Conservation (phyloP, 2,888 invertebrate genomes). For the Machimus atricapillus region DNA sequence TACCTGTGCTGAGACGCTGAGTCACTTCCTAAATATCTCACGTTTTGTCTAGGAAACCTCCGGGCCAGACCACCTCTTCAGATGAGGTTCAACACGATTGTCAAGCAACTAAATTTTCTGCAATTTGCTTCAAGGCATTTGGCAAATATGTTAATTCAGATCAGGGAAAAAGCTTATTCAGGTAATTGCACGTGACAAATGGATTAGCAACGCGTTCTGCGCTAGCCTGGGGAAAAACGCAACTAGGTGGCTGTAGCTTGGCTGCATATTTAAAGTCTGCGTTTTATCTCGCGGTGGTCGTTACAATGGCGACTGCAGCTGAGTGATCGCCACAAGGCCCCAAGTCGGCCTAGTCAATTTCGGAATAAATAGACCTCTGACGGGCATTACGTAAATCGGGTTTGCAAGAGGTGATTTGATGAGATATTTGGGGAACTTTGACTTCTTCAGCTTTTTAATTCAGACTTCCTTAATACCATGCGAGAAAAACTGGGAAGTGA, state of each 20-base stretch:
- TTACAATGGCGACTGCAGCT: neutral
- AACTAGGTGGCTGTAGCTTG: neutral
- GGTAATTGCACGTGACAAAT: constrained; percentile 37
- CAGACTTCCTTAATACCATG: neutral
- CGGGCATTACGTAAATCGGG: neutral
- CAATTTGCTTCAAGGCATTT: neutral
- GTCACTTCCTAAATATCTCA: constrained; percentile 26
- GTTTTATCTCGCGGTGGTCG: neutral
- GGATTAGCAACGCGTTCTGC: neutral
- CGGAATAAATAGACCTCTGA: constrained; percentile 14
- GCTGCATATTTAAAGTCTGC: neutral
- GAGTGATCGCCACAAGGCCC: neutral
- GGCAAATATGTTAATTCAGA: constrained; percentile 24
- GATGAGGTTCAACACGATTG: neutral
- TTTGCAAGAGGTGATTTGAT: neutral
- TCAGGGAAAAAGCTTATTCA: neutral
- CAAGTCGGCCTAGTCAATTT: neutral
- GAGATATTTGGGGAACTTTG: neutral
- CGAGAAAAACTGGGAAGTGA: neutral
- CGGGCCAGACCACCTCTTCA: neutral
- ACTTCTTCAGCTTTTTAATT: neutral
- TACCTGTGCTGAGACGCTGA: constrained; percentile 8
- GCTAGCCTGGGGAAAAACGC: neutral
- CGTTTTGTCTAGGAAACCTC: neutral
- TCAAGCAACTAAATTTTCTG: neutral